Conservation (phyloP, 2,888 invertebrate genomes). For the Strigamia transsilvanica region DNA sequence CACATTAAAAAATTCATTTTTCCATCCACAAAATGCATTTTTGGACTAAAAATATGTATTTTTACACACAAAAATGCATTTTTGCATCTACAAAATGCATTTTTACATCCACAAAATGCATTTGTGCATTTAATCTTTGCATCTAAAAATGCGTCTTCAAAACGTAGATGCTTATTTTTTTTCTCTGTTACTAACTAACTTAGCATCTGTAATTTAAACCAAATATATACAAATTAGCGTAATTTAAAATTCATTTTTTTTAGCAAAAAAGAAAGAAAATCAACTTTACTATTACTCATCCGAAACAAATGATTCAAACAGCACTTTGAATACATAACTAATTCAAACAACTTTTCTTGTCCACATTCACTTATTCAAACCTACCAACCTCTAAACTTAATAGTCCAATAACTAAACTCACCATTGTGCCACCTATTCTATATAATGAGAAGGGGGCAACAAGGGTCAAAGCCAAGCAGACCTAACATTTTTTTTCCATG, state of each 20-base stretch:
- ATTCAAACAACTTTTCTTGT: neutral
- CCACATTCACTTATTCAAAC: neutral
- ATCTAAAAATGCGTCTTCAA: no score
- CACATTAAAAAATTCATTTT: no score
- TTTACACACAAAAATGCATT: no score
- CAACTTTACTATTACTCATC: neutral
- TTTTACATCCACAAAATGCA: no score
- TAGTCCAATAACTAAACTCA: slow-evolving; percentile 12
- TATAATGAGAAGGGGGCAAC: slow-evolving; percentile 17
- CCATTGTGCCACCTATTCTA: slow-evolving; percentile 26
- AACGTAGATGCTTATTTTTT: no score
- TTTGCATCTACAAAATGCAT: no score
- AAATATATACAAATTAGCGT: neutral
- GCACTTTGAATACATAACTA: neutral
- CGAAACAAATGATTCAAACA: neutral
- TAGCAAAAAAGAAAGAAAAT: no score
- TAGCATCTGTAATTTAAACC: neutral
- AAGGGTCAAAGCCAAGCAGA: slow-evolving; percentile 16
- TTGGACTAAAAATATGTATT: no score
- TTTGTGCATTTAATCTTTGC: no score
- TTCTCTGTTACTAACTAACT: neutral
- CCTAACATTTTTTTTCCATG: slow-evolving; percentile 12
- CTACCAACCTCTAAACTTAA: neutral
- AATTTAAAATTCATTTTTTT: neutral
- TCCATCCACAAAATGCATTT: no score